A percentile compares a stretch with the other conserved stretches of the same genome.
Conservation (phyloP, 2,888 invertebrate species). For the Oligia fasciuncula region DNA sequence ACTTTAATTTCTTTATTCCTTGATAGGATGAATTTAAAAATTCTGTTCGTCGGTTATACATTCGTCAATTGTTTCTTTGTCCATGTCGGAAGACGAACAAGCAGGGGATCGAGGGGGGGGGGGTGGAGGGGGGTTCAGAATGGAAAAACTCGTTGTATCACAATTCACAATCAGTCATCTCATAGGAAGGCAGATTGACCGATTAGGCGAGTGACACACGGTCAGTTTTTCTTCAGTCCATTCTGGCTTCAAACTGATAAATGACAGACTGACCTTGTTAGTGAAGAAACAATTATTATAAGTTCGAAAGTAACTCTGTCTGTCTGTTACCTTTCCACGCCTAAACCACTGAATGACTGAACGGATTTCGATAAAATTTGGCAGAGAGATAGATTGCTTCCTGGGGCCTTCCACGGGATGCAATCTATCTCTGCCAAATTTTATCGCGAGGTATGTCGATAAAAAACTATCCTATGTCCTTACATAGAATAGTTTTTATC, state of each 20-base stretch:
- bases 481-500: no score
- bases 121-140: no score
- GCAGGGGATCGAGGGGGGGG: no score
- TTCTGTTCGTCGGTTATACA: conserved; percentile 40
- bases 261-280: neutral
- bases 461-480: no score
- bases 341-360: no score
- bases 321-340: no score
- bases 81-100: neutral
- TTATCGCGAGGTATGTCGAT: no score
- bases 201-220: neutral
- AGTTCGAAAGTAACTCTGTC: no score
- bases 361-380: no score
- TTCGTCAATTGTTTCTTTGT: conserved; percentile 56
- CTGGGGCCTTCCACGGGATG: no score
- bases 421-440: no score
- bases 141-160: neutral
- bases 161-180: conserved; percentile 49
- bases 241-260: neutral
- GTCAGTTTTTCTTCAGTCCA: neutral
- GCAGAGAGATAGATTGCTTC: no score
- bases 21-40: conserved; percentile 35
- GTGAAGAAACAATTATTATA: neutral
- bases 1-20: conserved; percentile 29
- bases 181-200: neutral